phyloP scores from a whole-genome alignment of 2,888 invertebrate genomes.

The Noctua janthina region DNA sequence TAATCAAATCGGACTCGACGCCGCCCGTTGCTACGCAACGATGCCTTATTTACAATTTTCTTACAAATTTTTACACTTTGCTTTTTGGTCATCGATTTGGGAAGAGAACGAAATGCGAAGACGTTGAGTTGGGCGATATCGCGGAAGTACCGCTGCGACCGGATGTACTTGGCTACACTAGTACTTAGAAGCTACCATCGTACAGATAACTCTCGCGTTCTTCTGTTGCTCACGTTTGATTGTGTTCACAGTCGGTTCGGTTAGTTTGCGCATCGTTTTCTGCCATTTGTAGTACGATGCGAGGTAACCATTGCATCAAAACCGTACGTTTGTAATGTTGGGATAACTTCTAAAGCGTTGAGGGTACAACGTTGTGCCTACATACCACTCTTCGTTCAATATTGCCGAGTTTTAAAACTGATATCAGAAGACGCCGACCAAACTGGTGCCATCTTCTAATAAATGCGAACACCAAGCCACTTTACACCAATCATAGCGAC shows the following conservation, averaged over 20 bases:
- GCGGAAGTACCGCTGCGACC: constrained; percentile 22
- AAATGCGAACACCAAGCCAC: constrained; percentile 56
- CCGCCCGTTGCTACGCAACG: constrained; percentile 80
- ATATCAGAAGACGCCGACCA: constrained; percentile 46
- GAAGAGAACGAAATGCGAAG: constrained; percentile 79
- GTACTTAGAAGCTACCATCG: constrained; percentile 33
- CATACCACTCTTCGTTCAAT: constrained; percentile 31
- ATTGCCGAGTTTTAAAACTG: constrained; percentile 41
- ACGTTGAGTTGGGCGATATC: constrained; percentile 60
- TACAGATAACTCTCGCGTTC: constrained; percentile 50
- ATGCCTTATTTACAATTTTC: constrained; percentile 77
- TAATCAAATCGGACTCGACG: constrained; percentile 66
- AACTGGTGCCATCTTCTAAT: constrained; percentile 45
- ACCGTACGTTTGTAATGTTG: constrained; percentile 36
- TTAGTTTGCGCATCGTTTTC: constrained; percentile 18
- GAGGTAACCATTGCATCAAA: constrained; percentile 45
- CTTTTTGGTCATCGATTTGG: constrained; percentile 87
- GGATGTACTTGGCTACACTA: constrained; percentile 1
- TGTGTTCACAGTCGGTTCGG: constrained; percentile 17
- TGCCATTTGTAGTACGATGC: constrained; percentile 33
- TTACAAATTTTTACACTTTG: constrained; percentile 74
- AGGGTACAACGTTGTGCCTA: constrained; percentile 26
- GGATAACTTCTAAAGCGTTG: constrained; percentile 20
- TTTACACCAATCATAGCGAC: constrained; percentile 47
- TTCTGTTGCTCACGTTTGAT: constrained; percentile 31